Percentiles rank a stretch among this genome's conserved stretches.
These are phyloP conservation scores for Clarias magur DNA, from an alignment of 2,113 vertebrate genomes.

Conservation along the genomic window DNA sequence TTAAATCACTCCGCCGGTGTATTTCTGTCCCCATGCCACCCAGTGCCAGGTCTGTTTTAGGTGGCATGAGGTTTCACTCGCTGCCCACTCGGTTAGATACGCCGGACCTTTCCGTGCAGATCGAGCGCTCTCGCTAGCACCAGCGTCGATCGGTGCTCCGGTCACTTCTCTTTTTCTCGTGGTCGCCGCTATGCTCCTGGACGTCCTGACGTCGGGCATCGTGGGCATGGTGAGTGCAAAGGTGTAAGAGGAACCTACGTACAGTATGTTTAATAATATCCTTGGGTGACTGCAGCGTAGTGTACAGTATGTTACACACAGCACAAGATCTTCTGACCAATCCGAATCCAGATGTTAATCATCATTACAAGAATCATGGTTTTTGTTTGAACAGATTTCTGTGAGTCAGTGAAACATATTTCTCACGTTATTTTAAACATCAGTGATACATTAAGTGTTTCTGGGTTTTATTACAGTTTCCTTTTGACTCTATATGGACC, in stretches of 20 bases:
- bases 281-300: neutral
- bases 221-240: constrained; percentile 40
- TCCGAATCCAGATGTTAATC: constrained; percentile 11
- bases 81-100: constrained; percentile 17
- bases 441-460: neutral
- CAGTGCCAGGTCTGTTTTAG: constrained; percentile 35
- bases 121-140: neutral
- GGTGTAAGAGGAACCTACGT: neutral
- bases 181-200: constrained; percentile 45
- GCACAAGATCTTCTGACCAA: neutral
- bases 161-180: neutral
- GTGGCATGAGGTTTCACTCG: constrained; percentile 46
- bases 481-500: neutral
- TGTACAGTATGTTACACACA: too few species aligned
- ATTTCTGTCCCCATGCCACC: constrained; percentile 42
- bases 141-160: neutral
- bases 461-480: constrained; percentile 5
- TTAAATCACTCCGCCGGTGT: constrained; percentile 43
- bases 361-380: neutral
- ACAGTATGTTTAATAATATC: neutral
- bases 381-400: neutral
- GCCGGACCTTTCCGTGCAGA: neutral
- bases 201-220: constrained; percentile 22
- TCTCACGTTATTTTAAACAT: neutral
- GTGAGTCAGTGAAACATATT: constrained; percentile 2